Percentiles rank a stretch among this genome's conserved stretches.
Conservation (phyloP, 2,888 invertebrate genomes). For the Eristalis tenax region DNA sequence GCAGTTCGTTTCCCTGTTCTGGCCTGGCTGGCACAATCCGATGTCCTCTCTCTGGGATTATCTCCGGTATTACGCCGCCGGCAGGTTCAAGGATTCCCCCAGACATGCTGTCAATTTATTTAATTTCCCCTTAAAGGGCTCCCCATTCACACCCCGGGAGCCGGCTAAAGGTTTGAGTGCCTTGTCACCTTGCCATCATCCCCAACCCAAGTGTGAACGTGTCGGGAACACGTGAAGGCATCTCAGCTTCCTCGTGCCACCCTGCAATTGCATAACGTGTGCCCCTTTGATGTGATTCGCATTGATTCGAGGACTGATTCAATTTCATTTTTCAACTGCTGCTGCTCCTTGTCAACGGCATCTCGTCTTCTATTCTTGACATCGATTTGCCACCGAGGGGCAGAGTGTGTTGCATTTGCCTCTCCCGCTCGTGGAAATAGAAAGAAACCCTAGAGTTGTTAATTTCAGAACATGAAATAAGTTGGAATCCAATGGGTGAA, state of each 20-base stretch:
- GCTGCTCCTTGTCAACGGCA: background rate
- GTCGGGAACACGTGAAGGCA: background rate
- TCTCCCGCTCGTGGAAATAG: background rate
- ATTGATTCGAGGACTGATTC: background rate
- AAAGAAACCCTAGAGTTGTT: conserved; percentile 14
- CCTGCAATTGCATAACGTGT: conserved; percentile 6
- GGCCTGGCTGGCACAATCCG: background rate
- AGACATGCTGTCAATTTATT: background rate
- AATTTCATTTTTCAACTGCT: background rate
- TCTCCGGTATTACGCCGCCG: background rate
- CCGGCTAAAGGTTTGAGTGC: background rate
- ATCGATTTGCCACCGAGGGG: background rate
- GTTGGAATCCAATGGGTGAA: background rate
- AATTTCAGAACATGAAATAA: background rate
- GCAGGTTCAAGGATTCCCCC: background rate
- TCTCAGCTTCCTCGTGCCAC: background rate
- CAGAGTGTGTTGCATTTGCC: background rate
- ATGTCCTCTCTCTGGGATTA: background rate
- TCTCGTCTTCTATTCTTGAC: background rate
- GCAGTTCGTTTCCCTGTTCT: background rate
- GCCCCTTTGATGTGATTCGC: background rate
- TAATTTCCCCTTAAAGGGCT: background rate
- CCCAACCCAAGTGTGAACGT: background rate
- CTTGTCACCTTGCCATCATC: background rate
- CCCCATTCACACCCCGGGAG: background rate